Conservation (phyloP, 2,797 vertebrate genomes). For the Chrysocyon brachyurus region DNA sequence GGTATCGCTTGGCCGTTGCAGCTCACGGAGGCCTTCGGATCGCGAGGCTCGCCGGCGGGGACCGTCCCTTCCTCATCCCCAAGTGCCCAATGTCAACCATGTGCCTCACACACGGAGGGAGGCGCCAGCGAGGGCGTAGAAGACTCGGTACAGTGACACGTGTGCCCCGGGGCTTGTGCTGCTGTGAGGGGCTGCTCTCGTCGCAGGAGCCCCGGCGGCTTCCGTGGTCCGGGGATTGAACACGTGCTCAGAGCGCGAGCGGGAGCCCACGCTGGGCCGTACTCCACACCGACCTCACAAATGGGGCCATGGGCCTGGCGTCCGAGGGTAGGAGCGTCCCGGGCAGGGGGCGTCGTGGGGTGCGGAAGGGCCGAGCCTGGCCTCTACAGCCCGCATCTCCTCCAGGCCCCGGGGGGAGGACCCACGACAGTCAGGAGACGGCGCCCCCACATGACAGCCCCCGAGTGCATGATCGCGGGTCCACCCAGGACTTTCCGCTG, state of each 20-base stretch:
- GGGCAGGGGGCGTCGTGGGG: background rate
- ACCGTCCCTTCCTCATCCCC: rapidly evolving
- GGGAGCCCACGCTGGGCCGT: background rate
- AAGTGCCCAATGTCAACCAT: rapidly evolving
- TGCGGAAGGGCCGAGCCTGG: background rate
- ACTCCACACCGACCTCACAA: background rate
- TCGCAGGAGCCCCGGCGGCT: rapidly evolving
- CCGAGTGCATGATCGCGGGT: slow-evolving; percentile 39
- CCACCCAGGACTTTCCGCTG: background rate
- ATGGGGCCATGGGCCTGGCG: rapidly evolving
- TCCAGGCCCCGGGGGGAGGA: background rate
- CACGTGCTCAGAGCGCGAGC: rapidly evolving
- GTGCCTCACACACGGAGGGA: rapidly evolving
- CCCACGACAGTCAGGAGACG: background rate
- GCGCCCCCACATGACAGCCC: background rate
- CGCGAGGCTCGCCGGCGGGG: rapidly evolving
- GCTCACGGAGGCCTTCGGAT: rapidly evolving
- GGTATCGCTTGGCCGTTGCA: rapidly evolving
- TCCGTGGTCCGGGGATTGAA: rapidly evolving
- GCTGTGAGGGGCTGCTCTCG: rapidly evolving
- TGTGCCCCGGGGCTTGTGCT: rapidly evolving
- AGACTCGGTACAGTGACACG: rapidly evolving
- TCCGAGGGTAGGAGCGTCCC: rapidly evolving
- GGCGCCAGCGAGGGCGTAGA: rapidly evolving
- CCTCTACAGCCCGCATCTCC: rapidly evolving